phyloP scores from a whole-genome alignment of 2,888 invertebrate species.

The Zelleria hepariella region DNA sequence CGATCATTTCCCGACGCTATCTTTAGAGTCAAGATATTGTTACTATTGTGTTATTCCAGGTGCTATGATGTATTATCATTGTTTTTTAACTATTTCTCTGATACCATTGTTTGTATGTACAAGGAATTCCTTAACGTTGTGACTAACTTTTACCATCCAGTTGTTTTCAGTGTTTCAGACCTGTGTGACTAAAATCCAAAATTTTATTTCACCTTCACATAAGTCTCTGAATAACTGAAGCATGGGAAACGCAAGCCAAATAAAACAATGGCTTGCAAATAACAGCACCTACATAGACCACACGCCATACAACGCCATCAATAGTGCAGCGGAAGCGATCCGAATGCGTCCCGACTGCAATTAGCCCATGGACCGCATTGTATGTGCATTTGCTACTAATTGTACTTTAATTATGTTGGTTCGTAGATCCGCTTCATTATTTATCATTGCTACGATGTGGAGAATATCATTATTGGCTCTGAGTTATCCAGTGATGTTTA shows the following conservation, averaged over 20 bases:
- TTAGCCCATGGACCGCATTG: constrained; percentile 36
- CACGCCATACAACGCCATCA: not conserved
- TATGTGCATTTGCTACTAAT: constrained; percentile 32
- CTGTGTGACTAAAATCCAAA: too few relatives aligned
- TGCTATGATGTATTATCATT: not conserved
- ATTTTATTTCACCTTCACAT: too few relatives aligned
- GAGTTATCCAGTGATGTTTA: too few relatives aligned
- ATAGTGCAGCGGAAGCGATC: not conserved
- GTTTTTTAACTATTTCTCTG: not conserved
- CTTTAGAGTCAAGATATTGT: not conserved
- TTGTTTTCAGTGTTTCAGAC: not conserved
- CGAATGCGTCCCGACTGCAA: constrained; percentile 22
- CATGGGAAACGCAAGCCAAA: too few relatives aligned
- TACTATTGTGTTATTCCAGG: not conserved
- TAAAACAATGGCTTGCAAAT: not conserved
- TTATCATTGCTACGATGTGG: not conserved
- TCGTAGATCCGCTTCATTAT: not conserved
- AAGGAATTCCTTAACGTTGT: too few relatives aligned
- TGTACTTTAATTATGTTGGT: constrained; percentile 15
- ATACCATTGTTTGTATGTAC: too few relatives aligned
- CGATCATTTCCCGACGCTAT: too few relatives aligned
- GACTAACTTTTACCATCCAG: not conserved
- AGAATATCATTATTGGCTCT: too few relatives aligned
- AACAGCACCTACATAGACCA: not conserved
- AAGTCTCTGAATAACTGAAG: too few relatives aligned